Base-by-base conservation (phyloP, 2,797 vertebrate genomes). In the Leuciscus waleckii region DNA sequence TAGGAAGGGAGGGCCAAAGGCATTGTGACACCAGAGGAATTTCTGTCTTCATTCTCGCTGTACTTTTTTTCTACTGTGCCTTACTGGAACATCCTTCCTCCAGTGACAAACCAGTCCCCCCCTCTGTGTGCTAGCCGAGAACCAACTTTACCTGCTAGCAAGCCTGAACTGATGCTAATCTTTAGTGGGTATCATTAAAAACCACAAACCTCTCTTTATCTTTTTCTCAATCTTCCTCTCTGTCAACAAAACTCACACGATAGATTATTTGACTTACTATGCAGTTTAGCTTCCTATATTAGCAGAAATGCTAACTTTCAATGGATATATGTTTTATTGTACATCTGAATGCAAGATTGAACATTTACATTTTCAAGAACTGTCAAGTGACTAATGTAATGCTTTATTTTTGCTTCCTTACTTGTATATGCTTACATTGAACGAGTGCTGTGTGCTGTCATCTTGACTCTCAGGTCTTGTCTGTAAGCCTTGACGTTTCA, bases 21-120 rank as follows among this genome's bases (percentile, higher is more conserved):
- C 90, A 90, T 90, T 94, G 91, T 93, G 90, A 93, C 90, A 93
- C 41, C 87, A 82, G 68, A 92, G 91, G 92, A 94, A 94, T 95
- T 94, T 93, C 92, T 93, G 84, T 93, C 56, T 41, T n/a, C 54
- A 65, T 76, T 84, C 82, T 69, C 81, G 61, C 46, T 69, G 46
- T 46, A 79, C 77, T 79, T 79, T 79, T 79, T 75, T 78, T 61
- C 2, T 65, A 7, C 61, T 67, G 77, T 79, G 77, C 61, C 41
- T 35, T 79, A 49, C 77, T 79, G 63, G 84, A 88, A 58, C 43
- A 78, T 81, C 51, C 81, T 85, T 41, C 73, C 54, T 75, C 49
- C 17, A 32, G 41, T 83, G 29, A 68, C 70, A 73, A 49, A 61
- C 26, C 19, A 49, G 1, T 35, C 26, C 56, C 58, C 43, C 46